Evolutionary conservation across 2,113 vertebrate species (phyloP).

Genomic region (Chaenogobius annularis): DNA sequence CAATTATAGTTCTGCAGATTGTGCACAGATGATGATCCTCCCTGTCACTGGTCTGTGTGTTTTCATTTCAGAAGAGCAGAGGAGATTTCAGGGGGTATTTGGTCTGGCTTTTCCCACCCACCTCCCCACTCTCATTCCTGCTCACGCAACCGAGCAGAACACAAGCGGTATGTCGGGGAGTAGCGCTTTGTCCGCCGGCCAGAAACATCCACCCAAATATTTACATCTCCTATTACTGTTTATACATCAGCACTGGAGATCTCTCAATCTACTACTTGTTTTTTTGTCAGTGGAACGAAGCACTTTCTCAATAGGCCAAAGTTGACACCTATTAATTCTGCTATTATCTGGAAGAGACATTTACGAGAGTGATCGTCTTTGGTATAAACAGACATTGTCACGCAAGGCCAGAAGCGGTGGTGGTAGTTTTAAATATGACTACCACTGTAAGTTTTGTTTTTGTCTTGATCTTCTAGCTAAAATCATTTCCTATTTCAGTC

Average conservation of each 20-base stretch:
- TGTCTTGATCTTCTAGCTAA: background rate
- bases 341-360: conserved; percentile 58
- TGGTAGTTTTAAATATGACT: background rate
- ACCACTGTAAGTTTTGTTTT: background rate
- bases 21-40: conserved; percentile 72
- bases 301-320: conserved; percentile 65
- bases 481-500: background rate
- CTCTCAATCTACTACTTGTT: conserved; percentile 77
- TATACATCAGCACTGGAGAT: conserved; percentile 81
- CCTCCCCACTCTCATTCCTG: conserved; percentile 70
- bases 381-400: conserved; percentile 51
- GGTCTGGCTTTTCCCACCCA: conserved; percentile 63
- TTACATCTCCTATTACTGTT: conserved; percentile 98
- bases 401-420: conserved; percentile 26
- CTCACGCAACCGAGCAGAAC: conserved; percentile 76
- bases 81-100: conserved; percentile 69
- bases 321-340: conserved; percentile 62
- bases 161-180: conserved; percentile 75
- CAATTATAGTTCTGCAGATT: conserved; percentile 7
- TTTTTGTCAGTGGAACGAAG: conserved; percentile 58
- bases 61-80: conserved; percentile 68
- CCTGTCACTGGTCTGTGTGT: conserved; percentile 70
- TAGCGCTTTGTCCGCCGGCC: conserved; percentile 82
- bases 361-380: conserved; percentile 61
- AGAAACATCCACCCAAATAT: conserved; percentile 91